Percentiles rank a stretch among this genome's conserved stretches.
Evolutionary conservation across 2,113 vertebrate species (phyloP).

Genomic region (Corythornis cristatus): DNA sequence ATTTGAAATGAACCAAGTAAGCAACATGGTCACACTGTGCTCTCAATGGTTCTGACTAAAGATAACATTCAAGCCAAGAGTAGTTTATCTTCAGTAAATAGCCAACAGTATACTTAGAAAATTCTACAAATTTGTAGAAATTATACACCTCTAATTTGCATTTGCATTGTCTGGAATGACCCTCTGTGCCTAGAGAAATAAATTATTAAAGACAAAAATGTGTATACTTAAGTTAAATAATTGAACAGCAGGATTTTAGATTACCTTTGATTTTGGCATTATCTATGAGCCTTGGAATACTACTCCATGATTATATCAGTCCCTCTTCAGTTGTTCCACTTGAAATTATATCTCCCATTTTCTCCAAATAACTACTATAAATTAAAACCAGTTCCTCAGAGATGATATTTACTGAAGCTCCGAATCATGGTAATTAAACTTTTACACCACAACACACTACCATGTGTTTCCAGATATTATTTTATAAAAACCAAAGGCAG

Average conservation of each 20-base stretch:
- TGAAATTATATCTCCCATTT: constrained; percentile 67
- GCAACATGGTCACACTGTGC: neutral
- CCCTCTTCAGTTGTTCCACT: constrained; percentile 53
- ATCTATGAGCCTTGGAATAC: constrained; percentile 20
- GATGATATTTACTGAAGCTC: constrained; percentile 42
- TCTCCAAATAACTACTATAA: constrained; percentile 46
- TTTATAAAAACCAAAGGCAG: constrained; percentile 52
- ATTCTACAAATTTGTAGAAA: neutral
- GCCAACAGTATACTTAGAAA: neutral
- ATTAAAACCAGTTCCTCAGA: constrained; percentile 57
- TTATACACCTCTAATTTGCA: neutral
- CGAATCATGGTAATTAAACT: constrained; percentile 61
- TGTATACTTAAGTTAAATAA: constrained; percentile 3
- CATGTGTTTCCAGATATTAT: constrained; percentile 58
- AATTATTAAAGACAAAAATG: neutral
- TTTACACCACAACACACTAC: constrained; percentile 41
- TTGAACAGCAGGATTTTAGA: constrained; percentile 6
- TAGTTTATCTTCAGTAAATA: neutral
- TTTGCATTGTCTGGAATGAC: neutral
- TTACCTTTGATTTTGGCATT: constrained; percentile 46
- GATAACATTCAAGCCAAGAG: neutral
- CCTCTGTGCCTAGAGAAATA: neutral
- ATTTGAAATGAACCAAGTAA: neutral
- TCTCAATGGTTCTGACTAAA: neutral
- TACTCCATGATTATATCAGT: constrained; percentile 12